Percentiles rank a stretch among this genome's conserved stretches.
Evolutionary conservation across 1,140 invertebrate species (phyloP).

Genomic region (Saxidomus purpurata): DNA sequence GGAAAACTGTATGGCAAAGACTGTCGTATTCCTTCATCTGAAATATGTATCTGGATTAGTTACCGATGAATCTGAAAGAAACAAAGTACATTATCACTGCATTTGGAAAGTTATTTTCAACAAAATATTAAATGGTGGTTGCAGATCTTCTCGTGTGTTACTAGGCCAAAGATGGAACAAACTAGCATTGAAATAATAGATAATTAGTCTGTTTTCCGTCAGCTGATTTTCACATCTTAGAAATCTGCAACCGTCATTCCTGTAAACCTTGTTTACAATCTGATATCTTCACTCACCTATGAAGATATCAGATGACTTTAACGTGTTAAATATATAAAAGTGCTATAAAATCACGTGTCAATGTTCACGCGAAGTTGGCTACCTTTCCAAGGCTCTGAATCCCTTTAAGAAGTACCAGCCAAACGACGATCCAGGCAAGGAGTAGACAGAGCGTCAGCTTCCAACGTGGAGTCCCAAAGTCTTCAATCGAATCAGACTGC

Average conservation of each 20-base stretch:
- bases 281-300: not conserved
- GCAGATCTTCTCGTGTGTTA: no score
- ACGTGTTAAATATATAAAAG: not conserved
- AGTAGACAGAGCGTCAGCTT: slow-evolving; percentile 87
- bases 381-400: slow-evolving; percentile 86
- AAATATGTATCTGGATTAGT: not conserved
- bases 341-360: not conserved
- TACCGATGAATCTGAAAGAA: slow-evolving; percentile 11
- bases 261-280: not conserved
- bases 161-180: no score
- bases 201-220: no score
- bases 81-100: not conserved
- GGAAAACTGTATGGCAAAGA: no score
- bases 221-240: no score
- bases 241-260: not conserved
- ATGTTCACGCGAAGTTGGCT: not conserved
- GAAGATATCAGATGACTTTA: not conserved
- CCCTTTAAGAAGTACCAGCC: slow-evolving; percentile 81
- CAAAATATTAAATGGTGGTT: no score
- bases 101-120: not conserved
- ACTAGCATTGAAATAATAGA: no score
- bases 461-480: slow-evolving; percentile 90
- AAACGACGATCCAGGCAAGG: slow-evolving; percentile 84
- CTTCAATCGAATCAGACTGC: slow-evolving; percentile 91
- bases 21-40: not conserved